Percentiles rank a stretch among this genome's conserved stretches.
phyloP scores from a whole-genome alignment of 2,888 invertebrate species.

The Penaeus monodon region DNA sequence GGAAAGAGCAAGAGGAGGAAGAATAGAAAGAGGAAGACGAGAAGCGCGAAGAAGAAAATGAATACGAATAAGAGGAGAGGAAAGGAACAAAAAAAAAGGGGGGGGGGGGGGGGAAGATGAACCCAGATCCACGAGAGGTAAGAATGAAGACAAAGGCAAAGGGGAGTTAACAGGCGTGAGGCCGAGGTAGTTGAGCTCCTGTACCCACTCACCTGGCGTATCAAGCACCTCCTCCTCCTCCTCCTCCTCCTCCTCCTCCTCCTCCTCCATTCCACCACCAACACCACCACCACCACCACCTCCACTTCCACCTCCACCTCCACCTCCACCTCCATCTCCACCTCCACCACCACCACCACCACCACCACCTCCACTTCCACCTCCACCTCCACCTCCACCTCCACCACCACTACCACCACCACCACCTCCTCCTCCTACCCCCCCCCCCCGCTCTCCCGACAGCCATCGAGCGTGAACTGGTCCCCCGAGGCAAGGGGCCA shows the following conservation, averaged over 20 bases:
- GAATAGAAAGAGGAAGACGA: too few relatives aligned
- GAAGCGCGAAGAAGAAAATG: neutral
- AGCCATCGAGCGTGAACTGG: too few relatives aligned
- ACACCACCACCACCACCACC: neutral
- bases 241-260: neutral
- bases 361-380: neutral
- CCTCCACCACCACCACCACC: too few relatives aligned
- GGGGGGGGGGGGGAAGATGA: neutral
- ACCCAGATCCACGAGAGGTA: neutral
- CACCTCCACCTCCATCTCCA: neutral
- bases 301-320: neutral
- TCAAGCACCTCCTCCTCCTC: neutral
- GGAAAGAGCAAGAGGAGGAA: neutral
- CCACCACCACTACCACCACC: too few relatives aligned
- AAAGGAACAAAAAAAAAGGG: neutral
- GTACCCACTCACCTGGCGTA: neutral
- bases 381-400: too few relatives aligned
- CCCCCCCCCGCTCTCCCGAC: too few relatives aligned
- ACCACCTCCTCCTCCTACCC: too few relatives aligned
- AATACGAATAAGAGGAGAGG: too few relatives aligned
- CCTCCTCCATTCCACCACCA: neutral
- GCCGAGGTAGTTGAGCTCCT: too few relatives aligned
- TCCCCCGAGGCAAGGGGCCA: too few relatives aligned
- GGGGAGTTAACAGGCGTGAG: neutral
- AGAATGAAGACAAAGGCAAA: too few relatives aligned